These are phyloP conservation scores for Synanceia verrucosa DNA, from an alignment of 2,797 vertebrate species.

Conservation along the genomic window DNA sequence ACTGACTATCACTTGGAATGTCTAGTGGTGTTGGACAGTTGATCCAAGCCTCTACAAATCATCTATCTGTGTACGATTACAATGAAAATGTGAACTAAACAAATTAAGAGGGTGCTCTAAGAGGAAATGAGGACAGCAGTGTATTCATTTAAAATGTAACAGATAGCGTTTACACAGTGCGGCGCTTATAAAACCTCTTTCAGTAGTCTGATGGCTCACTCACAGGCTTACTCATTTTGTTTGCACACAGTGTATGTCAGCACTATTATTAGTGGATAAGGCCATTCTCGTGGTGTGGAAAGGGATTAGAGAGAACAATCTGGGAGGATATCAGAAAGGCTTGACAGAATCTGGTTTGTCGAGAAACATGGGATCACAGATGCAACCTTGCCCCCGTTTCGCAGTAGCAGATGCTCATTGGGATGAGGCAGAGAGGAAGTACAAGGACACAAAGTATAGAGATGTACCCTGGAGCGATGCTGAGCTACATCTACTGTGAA, in stretches of 20 bases:
- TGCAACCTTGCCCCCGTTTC: conserved; percentile 53
- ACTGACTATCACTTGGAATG: conserved; percentile 41
- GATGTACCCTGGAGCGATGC: conserved; percentile 1
- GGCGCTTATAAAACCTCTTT: conserved; percentile 1
- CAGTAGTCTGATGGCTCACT: conserved; percentile 46
- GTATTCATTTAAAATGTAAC: neutral
- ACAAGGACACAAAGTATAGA: conserved; percentile 16
- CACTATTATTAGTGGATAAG: conserved; percentile 46
- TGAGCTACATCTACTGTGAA: conserved; percentile 30
- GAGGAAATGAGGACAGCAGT: neutral
- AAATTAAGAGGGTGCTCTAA: neutral
- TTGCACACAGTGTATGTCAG: conserved; percentile 54
- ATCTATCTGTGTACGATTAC: neutral
- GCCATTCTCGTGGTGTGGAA: conserved; percentile 34
- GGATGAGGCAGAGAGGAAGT: conserved; percentile 35
- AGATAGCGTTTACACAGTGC: conserved; percentile 3
- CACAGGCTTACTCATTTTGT: conserved; percentile 52
- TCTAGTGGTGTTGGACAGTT: conserved; percentile 45
- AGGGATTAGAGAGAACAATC: conserved; percentile 67
- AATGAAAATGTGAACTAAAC: neutral
- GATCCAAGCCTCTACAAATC: conserved; percentile 13
- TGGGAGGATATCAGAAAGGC: conserved; percentile 55
- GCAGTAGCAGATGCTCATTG: conserved; percentile 59
- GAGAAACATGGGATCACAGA: conserved; percentile 59
- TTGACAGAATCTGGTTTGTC: conserved; percentile 54